Percentiles rank a stretch among this genome's conserved stretches.
Conservation (phyloP, 2,797 vertebrate species). For the Halcyon badia region DNA sequence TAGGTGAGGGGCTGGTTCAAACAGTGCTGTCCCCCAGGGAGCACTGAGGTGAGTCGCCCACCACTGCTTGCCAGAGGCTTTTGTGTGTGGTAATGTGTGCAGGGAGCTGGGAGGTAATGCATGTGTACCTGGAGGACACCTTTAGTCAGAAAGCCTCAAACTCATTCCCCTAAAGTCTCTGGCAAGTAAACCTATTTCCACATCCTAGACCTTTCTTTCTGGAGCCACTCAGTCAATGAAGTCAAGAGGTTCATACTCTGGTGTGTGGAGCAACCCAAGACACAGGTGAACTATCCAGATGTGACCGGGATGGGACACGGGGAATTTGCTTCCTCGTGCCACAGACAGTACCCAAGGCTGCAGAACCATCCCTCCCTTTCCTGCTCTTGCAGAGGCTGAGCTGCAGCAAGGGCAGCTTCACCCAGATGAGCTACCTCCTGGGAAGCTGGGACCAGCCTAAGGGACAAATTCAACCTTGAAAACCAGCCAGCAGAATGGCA, state of each 20-base stretch:
- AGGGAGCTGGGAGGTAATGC: background rate
- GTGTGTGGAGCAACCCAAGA: rapidly evolving
- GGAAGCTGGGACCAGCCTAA: background rate
- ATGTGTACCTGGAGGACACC: background rate
- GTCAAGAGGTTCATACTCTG: rapidly evolving
- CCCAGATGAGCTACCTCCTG: background rate
- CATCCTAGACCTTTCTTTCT: background rate
- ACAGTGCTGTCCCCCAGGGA: rapidly evolving
- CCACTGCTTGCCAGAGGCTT: background rate
- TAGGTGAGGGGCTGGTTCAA: background rate
- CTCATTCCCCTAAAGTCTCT: background rate
- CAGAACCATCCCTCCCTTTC: background rate
- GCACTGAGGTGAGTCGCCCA: background rate
- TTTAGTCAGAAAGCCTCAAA: background rate
- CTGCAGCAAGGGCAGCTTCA: background rate
- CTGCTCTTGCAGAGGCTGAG: background rate
- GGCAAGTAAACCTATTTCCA: background rate
- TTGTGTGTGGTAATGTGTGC: rapidly evolving
- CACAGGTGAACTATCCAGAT: rapidly evolving
- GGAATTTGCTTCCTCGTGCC: background rate
- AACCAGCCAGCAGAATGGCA: background rate
- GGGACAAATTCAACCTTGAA: slow-evolving; percentile 16
- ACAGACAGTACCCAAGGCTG: background rate
- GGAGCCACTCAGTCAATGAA: background rate
- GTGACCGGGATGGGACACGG: background rate